Evolutionary conservation across 2,888 invertebrate species (phyloP).

Genomic region (Panzeria rudis): DNA sequence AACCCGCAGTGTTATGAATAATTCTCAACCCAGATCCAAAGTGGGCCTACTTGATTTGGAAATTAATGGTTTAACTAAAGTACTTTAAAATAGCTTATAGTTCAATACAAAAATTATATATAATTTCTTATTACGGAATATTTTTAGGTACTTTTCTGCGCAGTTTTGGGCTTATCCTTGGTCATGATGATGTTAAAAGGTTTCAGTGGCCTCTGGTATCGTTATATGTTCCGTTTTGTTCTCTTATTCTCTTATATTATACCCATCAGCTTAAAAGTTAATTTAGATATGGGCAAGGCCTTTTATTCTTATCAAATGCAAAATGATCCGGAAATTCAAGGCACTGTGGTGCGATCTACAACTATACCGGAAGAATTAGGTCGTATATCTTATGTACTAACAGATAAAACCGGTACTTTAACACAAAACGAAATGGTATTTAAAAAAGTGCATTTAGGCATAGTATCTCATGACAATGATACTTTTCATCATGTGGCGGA

Average conservation of each 20-base stretch:
- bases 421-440: slow-evolving; percentile 99
- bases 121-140: background rate
- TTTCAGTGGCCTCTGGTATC: slow-evolving; percentile 97
- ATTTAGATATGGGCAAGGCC: slow-evolving; percentile 99
- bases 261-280: slow-evolving; percentile 98
- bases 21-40: slow-evolving; percentile 97
- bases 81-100: slow-evolving; percentile 73
- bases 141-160: slow-evolving; percentile 90
- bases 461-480: slow-evolving; percentile 93
- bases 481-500: slow-evolving; percentile 83
- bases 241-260: slow-evolving; percentile 99
- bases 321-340: slow-evolving; percentile 95
- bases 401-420: slow-evolving; percentile 99
- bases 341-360: slow-evolving; percentile 97
- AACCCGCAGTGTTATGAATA: slow-evolving; percentile 99
- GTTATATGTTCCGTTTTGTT: slow-evolving; percentile 98
- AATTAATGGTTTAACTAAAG: slow-evolving; percentile 98
- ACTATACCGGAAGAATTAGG: slow-evolving; percentile 99
- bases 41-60: slow-evolving; percentile 97
- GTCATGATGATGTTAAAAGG: slow-evolving; percentile 99
- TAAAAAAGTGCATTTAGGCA: slow-evolving; percentile 96
- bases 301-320: slow-evolving; percentile 99
- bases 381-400: slow-evolving; percentile 96
- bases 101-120: background rate
- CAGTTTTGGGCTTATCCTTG: slow-evolving; percentile 94